A percentile compares a stretch with the other conserved stretches of the same genome.
Conservation (phyloP, 2,113 vertebrate genomes). For the Amazona vittata region DNA sequence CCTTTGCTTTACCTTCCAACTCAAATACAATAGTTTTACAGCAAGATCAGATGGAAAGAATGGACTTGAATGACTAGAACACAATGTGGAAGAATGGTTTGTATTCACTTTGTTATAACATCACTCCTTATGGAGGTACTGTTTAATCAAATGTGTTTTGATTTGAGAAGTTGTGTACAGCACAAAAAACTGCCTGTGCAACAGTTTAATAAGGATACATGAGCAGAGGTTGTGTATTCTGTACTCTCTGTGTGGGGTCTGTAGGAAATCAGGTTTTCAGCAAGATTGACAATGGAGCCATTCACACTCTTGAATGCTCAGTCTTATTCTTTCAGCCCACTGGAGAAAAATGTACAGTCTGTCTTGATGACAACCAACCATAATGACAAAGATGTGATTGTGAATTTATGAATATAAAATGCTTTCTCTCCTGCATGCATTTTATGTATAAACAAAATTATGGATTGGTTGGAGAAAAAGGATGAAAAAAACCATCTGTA, state of each 20-base stretch:
- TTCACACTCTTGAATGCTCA: background rate
- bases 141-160: background rate
- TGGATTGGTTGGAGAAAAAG: background rate
- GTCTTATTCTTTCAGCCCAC: background rate
- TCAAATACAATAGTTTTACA: slow-evolving; percentile 9
- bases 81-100: background rate
- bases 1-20: slow-evolving; percentile 8
- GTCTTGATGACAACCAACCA: background rate
- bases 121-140: background rate
- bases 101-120: background rate
- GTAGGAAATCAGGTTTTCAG: background rate
- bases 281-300: background rate
- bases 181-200: background rate
- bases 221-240: background rate
- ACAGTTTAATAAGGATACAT: background rate
- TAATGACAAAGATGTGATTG: background rate
- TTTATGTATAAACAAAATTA: background rate
- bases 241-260: background rate
- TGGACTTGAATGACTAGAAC: background rate
- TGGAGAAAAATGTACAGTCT: background rate
- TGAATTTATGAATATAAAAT: background rate
- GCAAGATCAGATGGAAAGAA: background rate
- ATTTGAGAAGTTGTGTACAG: background rate
- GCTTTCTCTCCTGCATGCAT: background rate
- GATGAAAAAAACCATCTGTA: background rate